phyloP scores from a whole-genome alignment of 2,888 invertebrate genomes.

The Rhyacophila evoluta region DNA sequence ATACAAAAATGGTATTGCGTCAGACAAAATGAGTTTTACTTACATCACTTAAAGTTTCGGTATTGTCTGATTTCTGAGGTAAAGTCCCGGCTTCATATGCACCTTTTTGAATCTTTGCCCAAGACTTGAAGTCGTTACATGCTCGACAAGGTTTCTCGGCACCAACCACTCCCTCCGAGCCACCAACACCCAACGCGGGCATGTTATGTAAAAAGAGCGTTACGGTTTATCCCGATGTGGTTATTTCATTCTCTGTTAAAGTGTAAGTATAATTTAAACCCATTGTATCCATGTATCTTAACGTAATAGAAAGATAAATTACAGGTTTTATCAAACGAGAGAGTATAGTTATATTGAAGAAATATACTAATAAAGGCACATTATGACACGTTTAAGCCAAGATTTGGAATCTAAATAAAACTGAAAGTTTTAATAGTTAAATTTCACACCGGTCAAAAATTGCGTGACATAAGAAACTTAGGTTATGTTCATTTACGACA shows the following conservation, averaged over 20 bases:
- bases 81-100: constrained; percentile 59
- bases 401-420: neutral
- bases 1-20: too few relatives aligned
- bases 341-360: neutral
- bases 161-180: constrained; percentile 55
- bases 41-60: constrained; percentile 28
- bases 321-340: neutral
- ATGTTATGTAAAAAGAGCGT: neutral
- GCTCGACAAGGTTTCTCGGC: constrained; percentile 73
- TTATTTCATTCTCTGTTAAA: neutral
- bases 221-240: neutral
- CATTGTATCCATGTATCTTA: neutral
- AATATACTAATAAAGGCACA: neutral
- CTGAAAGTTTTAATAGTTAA: neutral
- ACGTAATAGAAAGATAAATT: neutral
- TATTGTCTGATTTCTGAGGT: constrained; percentile 38
- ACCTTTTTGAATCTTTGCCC: constrained; percentile 75
- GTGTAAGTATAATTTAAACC: neutral
- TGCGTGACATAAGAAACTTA: neutral
- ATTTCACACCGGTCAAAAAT: neutral
- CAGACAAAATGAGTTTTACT: too few relatives aligned
- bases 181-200: constrained; percentile 51
- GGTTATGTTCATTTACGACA: neutral
- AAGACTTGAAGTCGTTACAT: constrained; percentile 79
- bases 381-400: too few relatives aligned